These are phyloP conservation scores for Hypothenemus hampei DNA, from an alignment of 1,140 invertebrate species.

Conservation along the genomic window DNA sequence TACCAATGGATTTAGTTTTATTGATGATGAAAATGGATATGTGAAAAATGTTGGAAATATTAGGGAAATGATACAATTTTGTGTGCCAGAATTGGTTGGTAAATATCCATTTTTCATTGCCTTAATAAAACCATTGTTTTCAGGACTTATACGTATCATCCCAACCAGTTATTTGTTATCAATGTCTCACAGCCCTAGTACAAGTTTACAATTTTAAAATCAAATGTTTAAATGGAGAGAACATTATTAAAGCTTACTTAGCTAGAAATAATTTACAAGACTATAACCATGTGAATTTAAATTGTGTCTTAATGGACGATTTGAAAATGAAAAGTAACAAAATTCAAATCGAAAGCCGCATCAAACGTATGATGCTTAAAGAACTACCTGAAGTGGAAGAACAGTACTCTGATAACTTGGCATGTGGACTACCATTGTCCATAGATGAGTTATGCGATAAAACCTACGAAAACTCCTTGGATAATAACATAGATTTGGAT, in stretches of 20 bases:
- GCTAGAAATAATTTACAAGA: constrained; percentile 26
- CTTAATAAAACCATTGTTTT: constrained; percentile 1
- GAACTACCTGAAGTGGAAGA: constrained; percentile 2
- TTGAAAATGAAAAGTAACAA: constrained; percentile 19
- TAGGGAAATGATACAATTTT: constrained; percentile 31
- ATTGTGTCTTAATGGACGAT: constrained; percentile 25
- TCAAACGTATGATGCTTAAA: constrained; percentile 15
- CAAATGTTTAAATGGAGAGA: constrained; percentile 28
- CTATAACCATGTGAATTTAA: constrained; percentile 26
- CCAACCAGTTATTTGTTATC: constrained; percentile 28
- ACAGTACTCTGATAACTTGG: background rate
- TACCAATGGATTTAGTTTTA: constrained; percentile 20
- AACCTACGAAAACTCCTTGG: background rate
- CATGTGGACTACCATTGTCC: background rate
- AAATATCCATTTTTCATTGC: background rate
- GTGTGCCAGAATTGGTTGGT: constrained; percentile 28
- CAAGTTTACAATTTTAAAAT: constrained; percentile 30
- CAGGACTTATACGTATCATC: constrained; percentile 29
- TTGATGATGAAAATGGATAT: constrained; percentile 28
- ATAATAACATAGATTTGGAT: background rate
- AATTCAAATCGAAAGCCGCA: constrained; percentile 15
- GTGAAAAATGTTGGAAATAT: constrained; percentile 24
- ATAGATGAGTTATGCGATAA: background rate
- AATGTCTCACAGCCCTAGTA: constrained; percentile 22
- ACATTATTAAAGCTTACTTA: constrained; percentile 21